These are phyloP conservation scores for Virgularia gustaviana DNA, from an alignment of 92 coral and sea anemone genomes.

Conservation along the genomic window DNA sequence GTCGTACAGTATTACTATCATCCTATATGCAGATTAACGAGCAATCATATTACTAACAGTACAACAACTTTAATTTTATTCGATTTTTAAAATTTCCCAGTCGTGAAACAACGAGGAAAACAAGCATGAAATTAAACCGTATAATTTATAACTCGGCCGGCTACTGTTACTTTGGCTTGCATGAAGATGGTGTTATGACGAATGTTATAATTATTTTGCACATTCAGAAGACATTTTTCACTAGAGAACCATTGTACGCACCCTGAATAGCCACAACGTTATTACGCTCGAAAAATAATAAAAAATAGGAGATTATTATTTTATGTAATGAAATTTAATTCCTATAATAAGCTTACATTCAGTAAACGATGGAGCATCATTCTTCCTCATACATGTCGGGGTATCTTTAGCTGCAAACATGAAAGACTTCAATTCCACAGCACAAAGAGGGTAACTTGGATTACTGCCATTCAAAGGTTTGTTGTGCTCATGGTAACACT, in stretches of 20 bases:
- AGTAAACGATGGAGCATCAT: conserved; percentile 59
- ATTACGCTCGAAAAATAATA: not conserved
- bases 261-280: not conserved
- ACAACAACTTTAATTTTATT: too few relatives aligned
- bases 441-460: conserved; percentile 94
- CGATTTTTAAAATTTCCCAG: too few relatives aligned
- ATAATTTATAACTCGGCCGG: too few relatives aligned
- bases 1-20: too few relatives aligned
- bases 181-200: too few relatives aligned
- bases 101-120: too few relatives aligned
- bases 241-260: not conserved
- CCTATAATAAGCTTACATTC: conserved; percentile 48
- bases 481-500: conserved; percentile 77
- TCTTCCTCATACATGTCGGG: conserved; percentile 91
- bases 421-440: conserved; percentile 83
- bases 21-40: too few relatives aligned
- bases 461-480: conserved; percentile 54
- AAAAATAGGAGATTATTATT: not conserved
- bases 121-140: too few relatives aligned
- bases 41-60: too few relatives aligned
- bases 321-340: not conserved
- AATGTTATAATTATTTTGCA: too few relatives aligned
- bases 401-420: conserved; percentile 99
- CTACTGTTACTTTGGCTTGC: too few relatives aligned
- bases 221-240: not conserved